These are phyloP conservation scores for Caligus rogercresseyi DNA, from an alignment of 1,140 invertebrate genomes.

Conservation along the genomic window DNA sequence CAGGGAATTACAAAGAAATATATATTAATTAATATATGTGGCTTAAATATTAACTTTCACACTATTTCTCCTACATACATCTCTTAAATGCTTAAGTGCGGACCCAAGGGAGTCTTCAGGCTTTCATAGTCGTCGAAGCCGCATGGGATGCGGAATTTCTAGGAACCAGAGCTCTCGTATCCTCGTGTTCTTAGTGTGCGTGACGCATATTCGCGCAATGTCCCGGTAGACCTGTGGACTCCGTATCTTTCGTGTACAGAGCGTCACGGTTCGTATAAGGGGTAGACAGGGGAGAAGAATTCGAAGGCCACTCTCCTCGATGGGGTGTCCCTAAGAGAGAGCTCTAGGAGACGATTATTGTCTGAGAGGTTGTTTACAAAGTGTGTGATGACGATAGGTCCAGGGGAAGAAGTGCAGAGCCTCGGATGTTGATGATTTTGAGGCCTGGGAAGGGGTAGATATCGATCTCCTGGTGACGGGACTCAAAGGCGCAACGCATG, in stretches of 20 bases:
- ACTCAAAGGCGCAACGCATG: constrained; percentile 17
- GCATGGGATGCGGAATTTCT: constrained; percentile 3
- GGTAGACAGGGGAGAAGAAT: constrained; percentile 3
- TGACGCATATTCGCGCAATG: not conserved
- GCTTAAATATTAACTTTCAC: not conserved
- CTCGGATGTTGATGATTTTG: constrained; percentile 20
- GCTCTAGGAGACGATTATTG: constrained; percentile 11
- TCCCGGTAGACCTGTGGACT: not conserved
- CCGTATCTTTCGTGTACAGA: constrained; percentile 3
- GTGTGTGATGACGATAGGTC: constrained; percentile 16
- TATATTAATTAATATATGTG: not conserved
- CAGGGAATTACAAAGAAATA: not conserved
- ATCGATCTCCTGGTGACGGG: constrained; percentile 1
- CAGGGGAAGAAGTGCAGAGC: constrained; percentile 6
- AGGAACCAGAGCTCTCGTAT: constrained; percentile 7
- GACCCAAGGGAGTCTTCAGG: constrained; percentile 3
- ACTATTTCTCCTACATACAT: not conserved
- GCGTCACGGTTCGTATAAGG: constrained; percentile 10
- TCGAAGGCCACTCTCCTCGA: not conserved
- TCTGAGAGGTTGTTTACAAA: constrained; percentile 11
- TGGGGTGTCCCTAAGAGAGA: constrained; percentile 8
- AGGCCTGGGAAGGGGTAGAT: constrained; percentile 19
- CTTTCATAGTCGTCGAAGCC: not conserved
- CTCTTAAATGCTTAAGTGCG: constrained; percentile 5
- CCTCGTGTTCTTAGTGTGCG: not conserved